Evolutionary conservation across 2,113 vertebrate genomes (phyloP).

Genomic region (Manacus vitellinus): DNA sequence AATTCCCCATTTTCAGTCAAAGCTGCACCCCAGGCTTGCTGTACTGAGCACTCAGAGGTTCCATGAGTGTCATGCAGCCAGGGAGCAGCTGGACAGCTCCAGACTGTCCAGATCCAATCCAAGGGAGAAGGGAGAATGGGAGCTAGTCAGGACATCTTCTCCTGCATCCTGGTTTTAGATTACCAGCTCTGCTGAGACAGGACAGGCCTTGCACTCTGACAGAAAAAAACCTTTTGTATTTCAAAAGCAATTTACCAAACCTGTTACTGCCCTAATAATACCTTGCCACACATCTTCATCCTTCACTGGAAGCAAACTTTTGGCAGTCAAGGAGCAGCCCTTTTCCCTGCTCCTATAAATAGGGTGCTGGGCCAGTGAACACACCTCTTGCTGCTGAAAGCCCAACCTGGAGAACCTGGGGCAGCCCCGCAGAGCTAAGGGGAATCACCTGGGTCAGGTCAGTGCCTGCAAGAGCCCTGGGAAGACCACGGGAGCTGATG

Average conservation of each 20-base stretch:
- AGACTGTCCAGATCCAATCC: background rate
- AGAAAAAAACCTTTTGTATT: background rate
- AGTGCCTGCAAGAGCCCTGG: background rate
- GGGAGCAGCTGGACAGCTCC: background rate
- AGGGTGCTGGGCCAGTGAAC: background rate
- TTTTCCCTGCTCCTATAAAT: background rate
- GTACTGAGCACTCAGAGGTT: background rate
- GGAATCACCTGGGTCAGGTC: background rate
- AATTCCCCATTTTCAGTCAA: background rate
- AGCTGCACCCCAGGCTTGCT: accelerated
- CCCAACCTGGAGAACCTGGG: background rate
- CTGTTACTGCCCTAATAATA: background rate
- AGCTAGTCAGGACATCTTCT: background rate
- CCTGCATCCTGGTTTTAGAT: background rate
- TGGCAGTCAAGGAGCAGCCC: accelerated
- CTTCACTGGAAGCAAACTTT: accelerated
- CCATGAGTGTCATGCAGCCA: accelerated
- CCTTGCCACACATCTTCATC: background rate
- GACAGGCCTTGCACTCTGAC: background rate
- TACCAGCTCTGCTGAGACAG: background rate
- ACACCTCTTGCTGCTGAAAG: background rate
- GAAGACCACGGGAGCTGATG: background rate
- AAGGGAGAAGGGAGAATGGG: accelerated
- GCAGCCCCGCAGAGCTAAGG: background rate
- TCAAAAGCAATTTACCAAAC: background rate